phyloP scores from a whole-genome alignment of 2,113 vertebrate species.

The Hystrix brachyura region DNA sequence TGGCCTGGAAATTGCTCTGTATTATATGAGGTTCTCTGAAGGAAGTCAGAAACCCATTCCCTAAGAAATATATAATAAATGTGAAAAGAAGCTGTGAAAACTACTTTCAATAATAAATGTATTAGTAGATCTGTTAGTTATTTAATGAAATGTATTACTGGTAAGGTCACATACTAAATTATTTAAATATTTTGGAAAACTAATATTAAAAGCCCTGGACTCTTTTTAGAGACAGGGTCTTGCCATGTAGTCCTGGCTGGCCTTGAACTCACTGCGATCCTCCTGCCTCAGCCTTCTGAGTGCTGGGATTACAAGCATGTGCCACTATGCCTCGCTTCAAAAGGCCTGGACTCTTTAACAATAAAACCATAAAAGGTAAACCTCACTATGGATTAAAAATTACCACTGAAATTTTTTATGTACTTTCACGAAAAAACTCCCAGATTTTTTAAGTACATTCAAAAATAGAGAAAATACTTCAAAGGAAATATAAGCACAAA shows the following conservation, averaged over 20 bases:
- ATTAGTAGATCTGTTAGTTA: conserved; percentile 19
- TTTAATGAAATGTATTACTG: conserved; percentile 42
- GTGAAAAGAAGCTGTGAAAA: conserved; percentile 17
- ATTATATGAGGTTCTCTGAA: not conserved
- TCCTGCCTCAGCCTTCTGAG: not conserved
- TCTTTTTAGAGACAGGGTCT: not conserved
- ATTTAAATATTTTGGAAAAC: conserved; percentile 34
- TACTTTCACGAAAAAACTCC: not conserved
- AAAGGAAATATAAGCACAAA: conserved; percentile 17
- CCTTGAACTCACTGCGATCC: not conserved
- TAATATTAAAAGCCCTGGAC: not conserved
- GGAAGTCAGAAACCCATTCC: not conserved
- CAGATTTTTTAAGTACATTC: conserved; percentile 32
- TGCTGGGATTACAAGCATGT: not conserved
- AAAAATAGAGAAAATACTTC: conserved; percentile 58
- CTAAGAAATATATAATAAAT: not conserved
- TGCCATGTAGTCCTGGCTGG: not conserved
- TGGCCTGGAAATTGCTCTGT: not conserved
- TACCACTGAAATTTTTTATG: not conserved
- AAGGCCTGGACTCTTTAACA: conserved; percentile 28
- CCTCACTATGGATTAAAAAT: not conserved
- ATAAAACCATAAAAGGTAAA: not conserved
- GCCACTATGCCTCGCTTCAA: not conserved
- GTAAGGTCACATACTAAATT: conserved; percentile 22
- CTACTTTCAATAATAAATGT: not conserved